A percentile compares a stretch with the other conserved stretches of the same genome.
These are phyloP conservation scores for Syrrhaptes paradoxus DNA, from an alignment of 2,113 vertebrate genomes.

Conservation along the genomic window DNA sequence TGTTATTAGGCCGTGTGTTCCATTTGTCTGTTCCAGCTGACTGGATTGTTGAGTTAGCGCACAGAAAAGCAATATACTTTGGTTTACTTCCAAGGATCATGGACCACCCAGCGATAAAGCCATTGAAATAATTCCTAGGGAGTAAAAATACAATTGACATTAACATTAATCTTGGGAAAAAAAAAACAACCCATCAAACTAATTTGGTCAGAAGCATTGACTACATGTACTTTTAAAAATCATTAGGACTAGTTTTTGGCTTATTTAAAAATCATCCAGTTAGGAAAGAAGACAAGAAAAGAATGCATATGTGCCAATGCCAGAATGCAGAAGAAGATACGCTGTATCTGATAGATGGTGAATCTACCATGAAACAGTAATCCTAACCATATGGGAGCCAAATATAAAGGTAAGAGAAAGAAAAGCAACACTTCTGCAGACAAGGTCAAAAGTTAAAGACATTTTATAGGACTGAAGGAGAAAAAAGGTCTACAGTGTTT, in stretches of 20 bases:
- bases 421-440: not conserved
- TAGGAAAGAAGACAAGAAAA: not conserved
- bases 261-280: conserved; percentile 31
- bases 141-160: conserved; percentile 12
- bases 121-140: conserved; percentile 60
- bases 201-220: not conserved
- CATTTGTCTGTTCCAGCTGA: conserved; percentile 13
- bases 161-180: conserved; percentile 35
- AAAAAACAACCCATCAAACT: not conserved
- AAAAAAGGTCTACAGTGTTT: not conserved
- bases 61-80: not conserved
- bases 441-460: not conserved
- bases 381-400: fast-evolving
- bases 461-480: not conserved
- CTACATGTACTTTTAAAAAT: conserved; percentile 48
- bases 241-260: not conserved
- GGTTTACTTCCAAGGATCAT: conserved; percentile 32
- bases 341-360: not conserved
- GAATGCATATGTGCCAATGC: not conserved
- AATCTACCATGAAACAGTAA: not conserved
- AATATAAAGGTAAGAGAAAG: not conserved
- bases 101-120: conserved; percentile 26
- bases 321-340: not conserved
- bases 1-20: not conserved
- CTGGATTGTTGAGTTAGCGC: not conserved